Conservation (phyloP, 2,113 vertebrate species). For the Petromus typicus region DNA sequence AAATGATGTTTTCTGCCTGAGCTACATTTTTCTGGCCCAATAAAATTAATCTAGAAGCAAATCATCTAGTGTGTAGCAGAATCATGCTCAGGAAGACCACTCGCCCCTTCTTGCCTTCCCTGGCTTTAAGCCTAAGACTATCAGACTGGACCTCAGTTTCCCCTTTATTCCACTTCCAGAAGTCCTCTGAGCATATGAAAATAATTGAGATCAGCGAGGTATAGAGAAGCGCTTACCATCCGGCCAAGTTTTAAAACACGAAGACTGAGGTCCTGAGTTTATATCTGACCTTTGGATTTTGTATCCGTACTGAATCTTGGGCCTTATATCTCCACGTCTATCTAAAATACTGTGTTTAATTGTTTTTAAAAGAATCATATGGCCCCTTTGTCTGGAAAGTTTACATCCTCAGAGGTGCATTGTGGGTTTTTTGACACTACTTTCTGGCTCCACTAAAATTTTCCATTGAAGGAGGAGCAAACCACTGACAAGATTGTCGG, state of each 20-base stretch:
- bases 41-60: constrained; percentile 45
- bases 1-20: constrained; percentile 7
- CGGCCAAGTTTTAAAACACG: not conserved
- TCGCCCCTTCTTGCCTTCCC: not conserved
- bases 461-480: not conserved
- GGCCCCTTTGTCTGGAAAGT: not conserved
- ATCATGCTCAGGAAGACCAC: not conserved
- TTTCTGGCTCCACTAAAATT: constrained; percentile 24
- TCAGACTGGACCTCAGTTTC: not conserved
- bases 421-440: not conserved
- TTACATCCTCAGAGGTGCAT: not conserved
- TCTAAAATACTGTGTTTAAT: not conserved
- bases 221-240: not conserved
- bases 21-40: not conserved
- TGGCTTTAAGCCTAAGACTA: not conserved
- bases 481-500: not conserved
- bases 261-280: not conserved
- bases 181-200: not conserved
- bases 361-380: not conserved
- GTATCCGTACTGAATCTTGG: not conserved
- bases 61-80: not conserved
- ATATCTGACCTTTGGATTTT: not conserved
- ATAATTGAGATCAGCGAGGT: not conserved
- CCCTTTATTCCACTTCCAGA: not conserved
- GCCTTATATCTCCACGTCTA: not conserved